Percentiles rank a stretch among this genome's conserved stretches.
These are phyloP conservation scores for Bombyx huttoni DNA, from an alignment of 2,888 invertebrate species.

Conservation along the genomic window DNA sequence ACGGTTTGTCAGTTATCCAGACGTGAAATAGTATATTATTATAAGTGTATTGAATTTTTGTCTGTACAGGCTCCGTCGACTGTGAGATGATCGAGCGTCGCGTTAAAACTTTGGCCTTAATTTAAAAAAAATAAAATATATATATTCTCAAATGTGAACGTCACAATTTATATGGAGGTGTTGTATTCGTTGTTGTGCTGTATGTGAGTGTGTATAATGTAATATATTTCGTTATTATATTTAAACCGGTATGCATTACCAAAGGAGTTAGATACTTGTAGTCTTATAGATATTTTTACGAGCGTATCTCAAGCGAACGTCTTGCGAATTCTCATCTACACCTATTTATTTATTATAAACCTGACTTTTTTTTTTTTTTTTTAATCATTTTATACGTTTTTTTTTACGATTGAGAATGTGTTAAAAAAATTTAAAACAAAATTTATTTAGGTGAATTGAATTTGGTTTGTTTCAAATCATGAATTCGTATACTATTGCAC, in stretches of 20 bases:
- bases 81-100: not conserved
- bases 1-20: no score
- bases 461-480: conserved; percentile 7
- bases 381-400: conserved; percentile 3
- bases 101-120: not conserved
- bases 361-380: conserved; percentile 7
- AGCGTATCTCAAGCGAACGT: conserved; percentile 15
- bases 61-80: no score
- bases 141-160: conserved; percentile 10
- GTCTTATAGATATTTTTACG: conserved; percentile 50
- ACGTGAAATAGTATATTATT: no score
- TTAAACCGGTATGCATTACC: conserved; percentile 66
- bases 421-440: conserved; percentile 32
- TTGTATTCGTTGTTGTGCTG: conserved; percentile 38
- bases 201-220: conserved; percentile 29
- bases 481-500: conserved; percentile 26
- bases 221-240: conserved; percentile 45
- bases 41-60: no score
- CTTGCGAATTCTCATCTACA: conserved; percentile 2
- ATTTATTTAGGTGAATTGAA: conserved; percentile 24
- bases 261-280: conserved; percentile 66
- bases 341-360: conserved; percentile 5
- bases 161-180: conserved; percentile 34
- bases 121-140: conserved; percentile 1
- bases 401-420: conserved; percentile 15